Evolutionary conservation across 1,140 invertebrate genomes (phyloP).

Genomic region (Listronotus bonariensis): DNA sequence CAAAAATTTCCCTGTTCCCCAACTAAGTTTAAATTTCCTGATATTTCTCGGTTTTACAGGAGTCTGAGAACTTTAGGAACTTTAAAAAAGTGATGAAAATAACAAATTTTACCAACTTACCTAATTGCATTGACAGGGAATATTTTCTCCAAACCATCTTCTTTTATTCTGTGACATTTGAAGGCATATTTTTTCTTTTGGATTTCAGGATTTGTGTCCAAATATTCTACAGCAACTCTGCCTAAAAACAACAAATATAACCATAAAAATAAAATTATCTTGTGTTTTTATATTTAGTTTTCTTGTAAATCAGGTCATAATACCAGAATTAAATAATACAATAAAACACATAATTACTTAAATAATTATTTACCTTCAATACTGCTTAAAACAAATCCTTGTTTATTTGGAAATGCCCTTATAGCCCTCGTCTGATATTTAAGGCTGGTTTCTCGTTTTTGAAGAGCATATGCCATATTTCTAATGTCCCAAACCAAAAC

Average conservation of each 20-base stretch:
- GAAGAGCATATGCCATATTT: constrained; percentile 94
- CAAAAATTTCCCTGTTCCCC: too few relatives aligned
- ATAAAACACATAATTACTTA: too few relatives aligned
- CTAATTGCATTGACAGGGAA: constrained; percentile 98
- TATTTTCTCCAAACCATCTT: constrained; percentile 91
- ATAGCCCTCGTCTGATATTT: constrained; percentile 99
- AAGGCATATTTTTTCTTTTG: constrained; percentile 99
- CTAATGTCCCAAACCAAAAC: constrained; percentile 93
- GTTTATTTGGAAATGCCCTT: constrained; percentile 92
- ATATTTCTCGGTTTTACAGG: too few relatives aligned
- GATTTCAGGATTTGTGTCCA: constrained; percentile 93
- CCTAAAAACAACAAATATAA: constrained; percentile 22
- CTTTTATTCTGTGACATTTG: constrained; percentile 96
- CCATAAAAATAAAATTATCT: too few relatives aligned
- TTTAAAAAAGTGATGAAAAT: too few relatives aligned
- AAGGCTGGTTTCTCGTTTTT: constrained; percentile 93
- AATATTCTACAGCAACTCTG: constrained; percentile 93
- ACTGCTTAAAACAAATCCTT: constrained; percentile 92
- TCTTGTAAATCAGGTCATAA: too few relatives aligned
- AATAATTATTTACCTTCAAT: constrained; percentile 88
- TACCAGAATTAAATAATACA: too few relatives aligned
- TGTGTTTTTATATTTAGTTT: too few relatives aligned
- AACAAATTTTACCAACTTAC: constrained; percentile 42
- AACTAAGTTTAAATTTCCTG: too few relatives aligned
- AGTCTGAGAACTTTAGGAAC: too few relatives aligned